phyloP scores from a whole-genome alignment of 1,140 invertebrate species.

The Drosophila melanica region DNA sequence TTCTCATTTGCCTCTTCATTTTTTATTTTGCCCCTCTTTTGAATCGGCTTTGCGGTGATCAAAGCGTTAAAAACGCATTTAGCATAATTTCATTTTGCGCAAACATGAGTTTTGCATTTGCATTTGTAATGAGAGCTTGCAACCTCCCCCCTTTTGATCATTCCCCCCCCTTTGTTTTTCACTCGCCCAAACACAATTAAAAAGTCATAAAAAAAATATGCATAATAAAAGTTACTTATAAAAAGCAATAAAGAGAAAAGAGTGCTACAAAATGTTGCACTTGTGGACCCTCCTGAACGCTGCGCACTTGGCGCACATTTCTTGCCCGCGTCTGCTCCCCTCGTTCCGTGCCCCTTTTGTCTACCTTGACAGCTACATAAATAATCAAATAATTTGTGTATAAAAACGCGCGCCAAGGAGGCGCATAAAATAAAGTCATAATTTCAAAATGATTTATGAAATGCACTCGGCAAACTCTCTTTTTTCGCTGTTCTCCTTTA shows the following conservation, averaged over 20 bases:
- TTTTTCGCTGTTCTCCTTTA: slow-evolving; percentile 3
- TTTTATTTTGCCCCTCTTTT: background rate
- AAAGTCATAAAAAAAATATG: slow-evolving; percentile 58
- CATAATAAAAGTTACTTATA: slow-evolving; percentile 26
- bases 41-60: slow-evolving; percentile 22
- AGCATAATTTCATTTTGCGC: slow-evolving; percentile 59
- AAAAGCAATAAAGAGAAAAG: slow-evolving; percentile 18
- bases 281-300: slow-evolving; percentile 5
- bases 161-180: background rate
- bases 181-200: slow-evolving; percentile 54
- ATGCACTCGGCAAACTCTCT: slow-evolving; percentile 42
- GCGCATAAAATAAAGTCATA: slow-evolving; percentile 78
- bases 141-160: background rate
- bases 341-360: background rate
- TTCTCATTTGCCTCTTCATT: background rate
- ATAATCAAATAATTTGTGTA: slow-evolving; percentile 74
- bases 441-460: slow-evolving; percentile 81
- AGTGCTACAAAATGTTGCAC: slow-evolving; percentile 4
- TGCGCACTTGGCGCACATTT: slow-evolving; percentile 36
- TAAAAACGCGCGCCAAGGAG: slow-evolving; percentile 68
- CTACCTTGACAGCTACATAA: slow-evolving; percentile 39
- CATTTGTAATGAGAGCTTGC: slow-evolving; percentile 57
- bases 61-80: slow-evolving; percentile 56
- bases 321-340: background rate
- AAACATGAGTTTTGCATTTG: slow-evolving; percentile 70